Percentiles rank a stretch among this genome's conserved stretches.
Conservation (phyloP, 2,888 invertebrate species). For the Rhabditoides inermis region DNA sequence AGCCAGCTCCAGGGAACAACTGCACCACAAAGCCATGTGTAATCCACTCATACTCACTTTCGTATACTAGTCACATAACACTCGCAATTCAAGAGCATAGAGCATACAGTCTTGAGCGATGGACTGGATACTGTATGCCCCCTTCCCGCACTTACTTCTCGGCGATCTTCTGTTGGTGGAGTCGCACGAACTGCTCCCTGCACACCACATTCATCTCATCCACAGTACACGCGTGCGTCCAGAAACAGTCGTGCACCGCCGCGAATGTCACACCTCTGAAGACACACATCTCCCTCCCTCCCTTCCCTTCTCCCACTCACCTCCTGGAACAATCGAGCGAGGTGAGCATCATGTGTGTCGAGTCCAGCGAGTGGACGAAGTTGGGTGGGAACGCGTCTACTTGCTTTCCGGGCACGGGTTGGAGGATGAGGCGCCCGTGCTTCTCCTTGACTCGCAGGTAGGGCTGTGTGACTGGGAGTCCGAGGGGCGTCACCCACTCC, state of each 20-base stretch:
- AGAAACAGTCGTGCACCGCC: conserved; percentile 97
- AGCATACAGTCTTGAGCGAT: neutral
- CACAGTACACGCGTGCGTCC: conserved; percentile 88
- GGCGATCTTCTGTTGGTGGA: conserved; percentile 85
- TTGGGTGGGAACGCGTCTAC: conserved; percentile 94
- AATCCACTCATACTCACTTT: too few species aligned
- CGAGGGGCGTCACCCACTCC: conserved; percentile 84
- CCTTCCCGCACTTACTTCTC: conserved; percentile 68
- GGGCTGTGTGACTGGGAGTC: conserved; percentile 86
- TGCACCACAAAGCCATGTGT: conserved; percentile 2
- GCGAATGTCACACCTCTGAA: conserved; percentile 72
- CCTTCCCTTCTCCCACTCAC: conserved; percentile 4
- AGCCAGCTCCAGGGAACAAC: conserved; percentile 21
- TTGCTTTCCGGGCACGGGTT: conserved; percentile 41
- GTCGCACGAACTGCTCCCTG: conserved; percentile 90
- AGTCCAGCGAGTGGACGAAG: conserved; percentile 95
- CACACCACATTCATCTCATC: conserved; percentile 85
- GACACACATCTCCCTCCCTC: conserved; percentile 20
- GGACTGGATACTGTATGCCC: conserved; percentile 58
- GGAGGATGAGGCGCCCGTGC: conserved; percentile 17
- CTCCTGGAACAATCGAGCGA: conserved; percentile 72
- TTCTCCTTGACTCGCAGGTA: conserved; percentile 58
- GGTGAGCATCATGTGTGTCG: conserved; percentile 98
- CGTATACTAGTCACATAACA: neutral
- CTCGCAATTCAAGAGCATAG: neutral